These are phyloP conservation scores for Conus betulinus DNA, from an alignment of 1,140 invertebrate genomes.

Conservation along the genomic window DNA sequence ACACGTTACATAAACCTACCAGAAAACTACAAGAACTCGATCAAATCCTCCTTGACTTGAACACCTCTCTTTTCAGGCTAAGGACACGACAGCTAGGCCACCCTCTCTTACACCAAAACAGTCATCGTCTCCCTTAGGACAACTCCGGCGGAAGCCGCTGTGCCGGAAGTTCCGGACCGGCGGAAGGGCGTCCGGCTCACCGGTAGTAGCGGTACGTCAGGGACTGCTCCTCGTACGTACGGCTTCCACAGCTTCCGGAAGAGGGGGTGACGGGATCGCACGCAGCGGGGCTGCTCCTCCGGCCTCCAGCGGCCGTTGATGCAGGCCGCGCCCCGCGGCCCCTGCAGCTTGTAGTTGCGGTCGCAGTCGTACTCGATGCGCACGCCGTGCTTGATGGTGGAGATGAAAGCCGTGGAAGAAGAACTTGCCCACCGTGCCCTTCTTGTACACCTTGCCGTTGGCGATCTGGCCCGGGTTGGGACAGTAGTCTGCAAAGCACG, in stretches of 20 bases:
- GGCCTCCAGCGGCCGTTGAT: slow-evolving; percentile 93
- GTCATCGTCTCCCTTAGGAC: background rate
- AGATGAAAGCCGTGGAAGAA: slow-evolving; percentile 62
- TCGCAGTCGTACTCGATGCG: slow-evolving; percentile 92
- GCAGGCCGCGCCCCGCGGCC: slow-evolving; percentile 94
- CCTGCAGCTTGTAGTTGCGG: slow-evolving; percentile 90
- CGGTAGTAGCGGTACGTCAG: slow-evolving; percentile 12
- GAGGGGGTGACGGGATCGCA: slow-evolving; percentile 50
- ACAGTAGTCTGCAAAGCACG: slow-evolving; percentile 53
- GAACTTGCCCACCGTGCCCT: slow-evolving; percentile 56
- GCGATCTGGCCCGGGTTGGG: slow-evolving; percentile 60
- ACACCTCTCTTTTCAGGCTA: background rate
- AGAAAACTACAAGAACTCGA: background rate
- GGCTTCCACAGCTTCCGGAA: slow-evolving; percentile 58
- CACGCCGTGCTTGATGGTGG: slow-evolving; percentile 74
- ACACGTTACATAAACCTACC: background rate
- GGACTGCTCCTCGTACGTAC: slow-evolving; percentile 45
- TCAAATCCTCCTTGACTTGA: too few relatives aligned
- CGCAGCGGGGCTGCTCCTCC: slow-evolving; percentile 48
- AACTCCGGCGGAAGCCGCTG: background rate
- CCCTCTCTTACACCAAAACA: background rate
- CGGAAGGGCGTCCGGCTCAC: background rate
- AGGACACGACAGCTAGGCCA: background rate
- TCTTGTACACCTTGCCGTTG: slow-evolving; percentile 65
- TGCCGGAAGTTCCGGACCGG: background rate